Evolutionary conservation across 53 echinoderm and acorn worm species (phyloP), one percentile per base, ranked within the genome.

Genomic region (Temnopleurus reevesii): DNA sequence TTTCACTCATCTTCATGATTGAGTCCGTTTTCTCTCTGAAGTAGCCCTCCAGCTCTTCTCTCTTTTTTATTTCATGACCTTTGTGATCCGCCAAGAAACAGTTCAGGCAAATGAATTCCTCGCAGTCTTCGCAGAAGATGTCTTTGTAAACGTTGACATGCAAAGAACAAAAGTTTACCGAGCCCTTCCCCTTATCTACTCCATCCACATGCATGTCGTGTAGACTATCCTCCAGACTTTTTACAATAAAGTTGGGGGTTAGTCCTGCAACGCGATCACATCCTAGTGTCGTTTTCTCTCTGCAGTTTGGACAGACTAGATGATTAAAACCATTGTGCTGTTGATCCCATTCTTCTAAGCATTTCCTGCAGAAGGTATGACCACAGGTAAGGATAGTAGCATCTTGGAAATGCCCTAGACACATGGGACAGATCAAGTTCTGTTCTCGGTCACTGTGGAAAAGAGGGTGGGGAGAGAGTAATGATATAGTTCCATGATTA

Each of bases 371-470:
- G 35, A 65, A 65, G 6, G 65, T 34, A 35, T 65, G 65, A 6
- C 65, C 65, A 65, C 65, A 65, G 34, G 17, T 10, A 35, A 65
- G 65, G 2, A 65, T 18, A 7, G 65, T 65, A 34, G 65, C 65
- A 5, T 65, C 12, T n/a, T 1, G 33, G 7, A 65, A 15, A n/a
- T 18, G 33, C 13, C 36, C 65, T 18, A 65, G 65, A 36, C 65
- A 65, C 65, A 65, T 65, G 9, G 65, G 65, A 65, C 65, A 65
- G n/a, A n/a, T n/a, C n/a, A n/a, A n/a, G n/a, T n/a, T n/a, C n/a
- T n/a, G n/a, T n/a, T n/a, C n/a, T n/a, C n/a, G n/a, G n/a, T n/a
- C n/a, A n/a, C n/a, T n/a, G n/a, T n/a, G n/a, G n/a, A n/a, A n/a
- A n/a, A n/a, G n/a, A n/a, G n/a, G n/a, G n/a, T n/a, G n/a, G n/a